phyloP scores from a whole-genome alignment of 2,113 vertebrate genomes.

The Dipodomys merriami region DNA sequence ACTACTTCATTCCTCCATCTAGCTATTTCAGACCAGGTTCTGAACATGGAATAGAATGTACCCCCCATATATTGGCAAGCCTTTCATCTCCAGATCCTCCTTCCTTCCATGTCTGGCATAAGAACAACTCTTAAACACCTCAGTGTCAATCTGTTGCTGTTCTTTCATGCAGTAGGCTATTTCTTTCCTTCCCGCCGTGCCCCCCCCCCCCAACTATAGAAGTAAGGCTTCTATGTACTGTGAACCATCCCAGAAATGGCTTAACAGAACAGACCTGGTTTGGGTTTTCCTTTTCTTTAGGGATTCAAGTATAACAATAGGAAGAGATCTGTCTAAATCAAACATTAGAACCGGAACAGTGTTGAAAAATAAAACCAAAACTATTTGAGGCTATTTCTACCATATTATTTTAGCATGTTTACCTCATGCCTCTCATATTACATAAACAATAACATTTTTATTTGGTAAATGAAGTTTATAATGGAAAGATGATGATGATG shows the following conservation, averaged over 20 bases:
- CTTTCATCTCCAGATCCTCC: slow-evolving; percentile 44
- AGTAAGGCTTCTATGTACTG: neutral
- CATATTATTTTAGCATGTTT: slow-evolving; percentile 81
- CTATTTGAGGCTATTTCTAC: slow-evolving; percentile 73
- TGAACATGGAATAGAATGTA: slow-evolving; percentile 70
- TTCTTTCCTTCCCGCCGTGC: slow-evolving; percentile 43
- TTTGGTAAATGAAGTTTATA: slow-evolving; percentile 50
- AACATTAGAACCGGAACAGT: slow-evolving; percentile 77
- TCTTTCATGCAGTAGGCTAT: slow-evolving; percentile 50
- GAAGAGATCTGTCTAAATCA: slow-evolving; percentile 71
- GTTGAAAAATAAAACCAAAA: slow-evolving; percentile 60
- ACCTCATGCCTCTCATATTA: slow-evolving; percentile 66
- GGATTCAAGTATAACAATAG: slow-evolving; percentile 6
- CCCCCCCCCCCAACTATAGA: too few relatives aligned
- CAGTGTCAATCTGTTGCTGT: slow-evolving; percentile 49
- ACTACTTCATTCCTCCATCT: slow-evolving; percentile 71
- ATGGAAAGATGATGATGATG: too few relatives aligned
- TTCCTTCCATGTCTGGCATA: slow-evolving; percentile 40
- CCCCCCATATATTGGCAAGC: slow-evolving; percentile 18
- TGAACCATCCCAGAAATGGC: slow-evolving; percentile 65
- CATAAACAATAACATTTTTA: slow-evolving; percentile 70
- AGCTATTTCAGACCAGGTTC: slow-evolving; percentile 79
- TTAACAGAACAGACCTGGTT: slow-evolving; percentile 54
- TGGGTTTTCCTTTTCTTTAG: slow-evolving; percentile 66
- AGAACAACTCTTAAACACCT: slow-evolving; percentile 61